Percentiles rank a stretch among this genome's conserved stretches.
Conservation (phyloP, 2,797 vertebrate species). For the Sebastes steindachneri region DNA sequence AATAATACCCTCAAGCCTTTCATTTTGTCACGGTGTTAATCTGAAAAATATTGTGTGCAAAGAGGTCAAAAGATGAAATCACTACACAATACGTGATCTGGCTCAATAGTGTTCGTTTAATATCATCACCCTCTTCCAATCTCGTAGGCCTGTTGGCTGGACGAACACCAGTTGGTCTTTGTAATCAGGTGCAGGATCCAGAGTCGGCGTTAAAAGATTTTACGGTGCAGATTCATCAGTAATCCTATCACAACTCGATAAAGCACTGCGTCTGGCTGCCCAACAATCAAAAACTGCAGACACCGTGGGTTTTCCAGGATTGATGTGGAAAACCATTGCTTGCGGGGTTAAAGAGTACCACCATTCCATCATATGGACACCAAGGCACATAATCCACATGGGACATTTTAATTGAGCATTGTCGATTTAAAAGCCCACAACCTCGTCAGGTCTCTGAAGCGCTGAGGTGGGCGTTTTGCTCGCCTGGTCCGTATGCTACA, state of each 20-base stretch:
- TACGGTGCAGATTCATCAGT: slow-evolving; percentile 56
- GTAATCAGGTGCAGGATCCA: slow-evolving; percentile 41
- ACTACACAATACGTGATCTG: not conserved
- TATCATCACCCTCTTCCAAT: slow-evolving; percentile 26
- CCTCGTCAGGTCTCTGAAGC: slow-evolving; percentile 7
- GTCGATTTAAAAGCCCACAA: slow-evolving; percentile 35
- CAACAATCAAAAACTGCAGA: slow-evolving; percentile 59
- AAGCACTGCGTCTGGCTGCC: slow-evolving; percentile 44
- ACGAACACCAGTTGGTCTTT: slow-evolving; percentile 25
- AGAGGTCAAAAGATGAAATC: slow-evolving; percentile 39
- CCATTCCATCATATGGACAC: slow-evolving; percentile 56
- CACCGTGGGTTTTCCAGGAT: slow-evolving; percentile 36
- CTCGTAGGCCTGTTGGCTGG: slow-evolving; percentile 34
- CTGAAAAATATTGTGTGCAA: slow-evolving; percentile 8
- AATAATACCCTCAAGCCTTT: slow-evolving; percentile 31
- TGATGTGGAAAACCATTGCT: slow-evolving; percentile 54
- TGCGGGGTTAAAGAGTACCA: slow-evolving; percentile 57
- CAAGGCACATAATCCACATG: slow-evolving; percentile 45
- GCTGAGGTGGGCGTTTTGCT: slow-evolving; percentile 42
- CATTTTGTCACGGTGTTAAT: slow-evolving; percentile 14
- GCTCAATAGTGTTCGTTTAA: slow-evolving; percentile 3
- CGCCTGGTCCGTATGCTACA: not conserved
- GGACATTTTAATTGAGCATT: slow-evolving; percentile 54
- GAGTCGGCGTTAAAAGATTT: slow-evolving; percentile 53
- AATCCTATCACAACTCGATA: slow-evolving; percentile 55